Percentiles rank a stretch among this genome's conserved stretches.
phyloP scores from a whole-genome alignment of 2,888 invertebrate genomes.

The Cryptus armator region DNA sequence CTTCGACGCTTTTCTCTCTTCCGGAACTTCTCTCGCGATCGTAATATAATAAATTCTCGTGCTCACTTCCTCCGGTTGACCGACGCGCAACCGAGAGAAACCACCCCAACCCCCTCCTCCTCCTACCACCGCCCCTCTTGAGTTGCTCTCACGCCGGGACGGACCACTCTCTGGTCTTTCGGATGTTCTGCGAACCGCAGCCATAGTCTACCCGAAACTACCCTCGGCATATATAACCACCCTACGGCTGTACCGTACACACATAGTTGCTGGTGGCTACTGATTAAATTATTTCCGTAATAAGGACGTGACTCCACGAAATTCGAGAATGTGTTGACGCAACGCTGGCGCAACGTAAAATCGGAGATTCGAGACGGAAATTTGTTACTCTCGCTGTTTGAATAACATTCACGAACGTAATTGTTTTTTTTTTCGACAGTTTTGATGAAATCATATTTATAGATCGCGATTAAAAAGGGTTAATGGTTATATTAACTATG shows the following conservation, averaged over 20 bases:
- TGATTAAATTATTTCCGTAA: conserved; percentile 60
- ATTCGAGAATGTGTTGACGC: conserved; percentile 26
- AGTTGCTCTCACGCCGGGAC: background rate
- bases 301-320: conserved; percentile 48
- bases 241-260: background rate
- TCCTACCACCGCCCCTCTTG: too few species aligned
- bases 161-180: background rate
- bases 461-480: too few species aligned
- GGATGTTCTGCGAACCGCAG: conserved; percentile 25
- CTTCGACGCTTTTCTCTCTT: conserved; percentile 16
- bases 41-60: conserved; percentile 50
- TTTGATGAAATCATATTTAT: too few species aligned
- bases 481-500: too few species aligned
- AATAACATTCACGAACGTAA: too few species aligned
- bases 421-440: too few species aligned
- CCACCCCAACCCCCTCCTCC: too few species aligned
- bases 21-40: conserved; percentile 1
- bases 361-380: background rate
- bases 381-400: background rate
- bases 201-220: conserved; percentile 17
- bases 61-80: conserved; percentile 19
- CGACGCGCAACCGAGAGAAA: background rate
- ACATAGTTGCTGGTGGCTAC: conserved; percentile 9
- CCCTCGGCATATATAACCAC: conserved; percentile 18
- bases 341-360: background rate